Evolutionary conservation across 2,113 vertebrate genomes (phyloP).

Genomic region (Tetraodon nigroviridis): DNA sequence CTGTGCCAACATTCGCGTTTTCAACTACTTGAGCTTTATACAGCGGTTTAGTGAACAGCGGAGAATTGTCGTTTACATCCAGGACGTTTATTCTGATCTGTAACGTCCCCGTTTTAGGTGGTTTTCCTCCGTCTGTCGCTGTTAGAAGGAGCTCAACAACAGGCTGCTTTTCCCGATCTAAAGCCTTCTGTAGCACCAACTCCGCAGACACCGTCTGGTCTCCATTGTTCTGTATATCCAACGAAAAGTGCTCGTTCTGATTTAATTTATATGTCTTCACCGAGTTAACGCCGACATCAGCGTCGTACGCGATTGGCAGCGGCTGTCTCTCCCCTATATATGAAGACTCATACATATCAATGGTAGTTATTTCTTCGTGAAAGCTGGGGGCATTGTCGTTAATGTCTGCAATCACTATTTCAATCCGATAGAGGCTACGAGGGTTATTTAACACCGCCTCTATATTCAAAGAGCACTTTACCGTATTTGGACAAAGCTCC

Average conservation of each 20-base stretch:
- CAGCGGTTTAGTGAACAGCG: conserved; percentile 51
- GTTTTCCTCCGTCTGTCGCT: conserved; percentile 68
- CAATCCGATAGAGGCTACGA: conserved; percentile 60
- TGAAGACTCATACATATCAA: conserved; percentile 58
- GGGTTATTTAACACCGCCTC: conserved; percentile 66
- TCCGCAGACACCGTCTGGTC: conserved; percentile 64
- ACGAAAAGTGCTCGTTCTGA: conserved; percentile 67
- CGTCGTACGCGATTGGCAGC: conserved; percentile 59
- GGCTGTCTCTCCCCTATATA: conserved; percentile 56
- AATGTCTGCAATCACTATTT: conserved; percentile 67
- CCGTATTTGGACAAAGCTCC: conserved; percentile 59
- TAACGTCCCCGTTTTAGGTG: conserved; percentile 55
- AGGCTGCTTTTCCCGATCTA: conserved; percentile 66
- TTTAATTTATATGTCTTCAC: conserved; percentile 69
- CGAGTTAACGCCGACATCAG: conserved; percentile 64
- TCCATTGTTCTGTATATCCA: conserved; percentile 63
- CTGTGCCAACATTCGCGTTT: conserved; percentile 50
- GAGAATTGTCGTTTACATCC: conserved; percentile 68
- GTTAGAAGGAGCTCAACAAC: conserved; percentile 53
- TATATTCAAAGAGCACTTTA: conserved; percentile 66
- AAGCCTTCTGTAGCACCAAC: conserved; percentile 66
- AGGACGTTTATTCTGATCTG: conserved; percentile 58
- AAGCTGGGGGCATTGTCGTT: conserved; percentile 71
- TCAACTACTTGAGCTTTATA: conserved; percentile 63
- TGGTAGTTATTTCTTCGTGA: conserved; percentile 2